Percentiles rank a stretch among this genome's conserved stretches.
These are phyloP conservation scores for Archips xylosteana DNA, from an alignment of 2,888 invertebrate species.

Conservation along the genomic window DNA sequence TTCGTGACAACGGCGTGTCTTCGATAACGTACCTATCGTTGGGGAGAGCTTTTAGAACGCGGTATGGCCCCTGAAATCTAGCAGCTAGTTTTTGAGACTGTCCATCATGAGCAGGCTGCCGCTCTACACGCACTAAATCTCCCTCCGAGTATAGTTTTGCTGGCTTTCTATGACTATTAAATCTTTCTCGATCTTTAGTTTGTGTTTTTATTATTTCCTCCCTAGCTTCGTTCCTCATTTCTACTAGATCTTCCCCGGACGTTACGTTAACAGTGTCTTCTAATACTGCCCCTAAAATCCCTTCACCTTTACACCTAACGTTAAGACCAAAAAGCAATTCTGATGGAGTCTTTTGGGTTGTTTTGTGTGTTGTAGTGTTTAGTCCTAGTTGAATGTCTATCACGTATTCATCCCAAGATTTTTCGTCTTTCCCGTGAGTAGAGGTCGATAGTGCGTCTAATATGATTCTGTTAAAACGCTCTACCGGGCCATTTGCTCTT, in stretches of 20 bases:
- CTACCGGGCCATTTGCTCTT: background rate
- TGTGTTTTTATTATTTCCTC: background rate
- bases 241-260: background rate
- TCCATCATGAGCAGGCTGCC: background rate
- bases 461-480: conserved; percentile 11
- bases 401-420: conserved; percentile 1
- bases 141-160: background rate
- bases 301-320: background rate
- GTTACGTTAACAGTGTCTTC: background rate
- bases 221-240: background rate
- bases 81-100: background rate
- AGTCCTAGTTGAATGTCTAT: background rate
- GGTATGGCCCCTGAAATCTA: conserved; percentile 5
- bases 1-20: background rate
- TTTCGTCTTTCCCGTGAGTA: background rate
- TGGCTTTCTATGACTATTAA: background rate
- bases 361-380: conserved; percentile 10
- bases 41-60: background rate
- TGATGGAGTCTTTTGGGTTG: conserved; percentile 5
- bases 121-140: background rate
- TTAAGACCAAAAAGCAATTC: background rate
- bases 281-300: conserved; percentile 4
- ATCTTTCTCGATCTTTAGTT: background rate
- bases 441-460: background rate
- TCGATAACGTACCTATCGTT: background rate